Evolutionary conservation across 30 jellyfish, hydroid and myxozoan species (phyloP).

Genomic region (Mastigias papua): DNA sequence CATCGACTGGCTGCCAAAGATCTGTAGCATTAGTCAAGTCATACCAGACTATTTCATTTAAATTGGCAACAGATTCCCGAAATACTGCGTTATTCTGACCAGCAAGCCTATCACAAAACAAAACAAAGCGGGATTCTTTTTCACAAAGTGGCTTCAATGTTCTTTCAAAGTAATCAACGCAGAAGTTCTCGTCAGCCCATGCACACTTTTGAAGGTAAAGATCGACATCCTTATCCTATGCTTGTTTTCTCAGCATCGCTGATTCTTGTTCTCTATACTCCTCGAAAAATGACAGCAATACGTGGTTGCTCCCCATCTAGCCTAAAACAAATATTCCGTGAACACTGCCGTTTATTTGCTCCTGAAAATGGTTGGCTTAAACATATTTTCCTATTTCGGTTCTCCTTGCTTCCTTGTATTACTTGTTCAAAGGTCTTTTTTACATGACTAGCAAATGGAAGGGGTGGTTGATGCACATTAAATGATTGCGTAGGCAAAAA

Average conservation of each 20-base stretch:
- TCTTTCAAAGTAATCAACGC: conserved; percentile 24
- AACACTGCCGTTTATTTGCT: conserved; percentile 38
- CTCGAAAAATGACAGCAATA: conserved; percentile 58
- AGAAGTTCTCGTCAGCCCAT: conserved; percentile 37
- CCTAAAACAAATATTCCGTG: conserved; percentile 35
- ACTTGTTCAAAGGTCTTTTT: not conserved
- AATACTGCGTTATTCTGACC: conserved; percentile 31
- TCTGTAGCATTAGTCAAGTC: conserved; percentile 69
- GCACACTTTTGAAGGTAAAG: conserved; percentile 48
- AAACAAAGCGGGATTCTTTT: not conserved
- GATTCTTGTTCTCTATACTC: conserved; percentile 39
- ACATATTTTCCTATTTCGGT: conserved; percentile 26
- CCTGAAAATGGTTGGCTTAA: conserved; percentile 54
- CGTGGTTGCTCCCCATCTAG: conserved; percentile 17
- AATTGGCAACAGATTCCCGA: conserved; percentile 1
- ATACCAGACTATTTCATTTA: conserved; percentile 56
- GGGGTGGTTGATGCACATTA: conserved; percentile 53
- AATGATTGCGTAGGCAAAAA: conserved; percentile 49
- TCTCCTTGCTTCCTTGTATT: not conserved
- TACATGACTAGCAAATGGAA: not conserved
- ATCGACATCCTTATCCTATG: conserved; percentile 56
- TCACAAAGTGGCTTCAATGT: conserved; percentile 24
- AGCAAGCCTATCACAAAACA: conserved; percentile 14
- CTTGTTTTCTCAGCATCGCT: conserved; percentile 28
- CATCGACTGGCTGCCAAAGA: too few relatives aligned